Evolutionary conservation across 1,140 invertebrate genomes (phyloP).

Genomic region (Stegodyphus dumicola): DNA sequence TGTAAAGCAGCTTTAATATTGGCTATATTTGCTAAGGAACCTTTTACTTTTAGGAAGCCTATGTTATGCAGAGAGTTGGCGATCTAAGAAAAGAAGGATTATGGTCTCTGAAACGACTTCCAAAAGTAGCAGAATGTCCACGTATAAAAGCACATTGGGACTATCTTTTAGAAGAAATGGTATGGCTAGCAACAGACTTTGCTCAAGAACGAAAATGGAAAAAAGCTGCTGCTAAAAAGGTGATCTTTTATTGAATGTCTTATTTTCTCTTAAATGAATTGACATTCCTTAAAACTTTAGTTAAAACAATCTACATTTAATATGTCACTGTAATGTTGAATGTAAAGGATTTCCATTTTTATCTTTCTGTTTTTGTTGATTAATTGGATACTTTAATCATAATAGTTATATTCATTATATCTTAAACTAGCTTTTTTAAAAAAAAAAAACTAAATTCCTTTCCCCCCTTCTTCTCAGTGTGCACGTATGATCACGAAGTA

Average conservation of each 20-base stretch:
- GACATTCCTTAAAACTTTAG: too few species aligned
- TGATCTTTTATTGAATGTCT: constrained; percentile 64
- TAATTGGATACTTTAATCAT: too few species aligned
- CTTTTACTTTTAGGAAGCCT: constrained; percentile 77
- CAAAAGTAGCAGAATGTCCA: constrained; percentile 90
- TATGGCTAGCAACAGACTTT: constrained; percentile 97
- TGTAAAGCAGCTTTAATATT: too few species aligned
- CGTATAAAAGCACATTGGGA: constrained; percentile 97
- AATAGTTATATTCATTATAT: too few species aligned
- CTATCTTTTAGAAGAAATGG: constrained; percentile 98
- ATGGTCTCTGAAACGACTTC: constrained; percentile 91
- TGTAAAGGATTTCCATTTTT: too few species aligned
- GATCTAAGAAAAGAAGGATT: constrained; percentile 84
- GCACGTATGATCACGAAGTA: constrained; percentile 90
- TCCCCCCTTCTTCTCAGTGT: constrained; percentile 67
- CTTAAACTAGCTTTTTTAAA: too few species aligned
- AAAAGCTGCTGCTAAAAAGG: constrained; percentile 92
- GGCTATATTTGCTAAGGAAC: too few species aligned
- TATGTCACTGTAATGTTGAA: too few species aligned
- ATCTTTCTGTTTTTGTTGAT: too few species aligned
- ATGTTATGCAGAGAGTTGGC: constrained; percentile 89
- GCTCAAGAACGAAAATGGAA: constrained; percentile 98
- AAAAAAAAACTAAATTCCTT: background rate
- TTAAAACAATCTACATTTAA: too few species aligned
- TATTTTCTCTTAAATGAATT: too few species aligned